Base-by-base conservation (phyloP, 2,113 vertebrate genomes). In the Orthonyx spaldingii region DNA sequence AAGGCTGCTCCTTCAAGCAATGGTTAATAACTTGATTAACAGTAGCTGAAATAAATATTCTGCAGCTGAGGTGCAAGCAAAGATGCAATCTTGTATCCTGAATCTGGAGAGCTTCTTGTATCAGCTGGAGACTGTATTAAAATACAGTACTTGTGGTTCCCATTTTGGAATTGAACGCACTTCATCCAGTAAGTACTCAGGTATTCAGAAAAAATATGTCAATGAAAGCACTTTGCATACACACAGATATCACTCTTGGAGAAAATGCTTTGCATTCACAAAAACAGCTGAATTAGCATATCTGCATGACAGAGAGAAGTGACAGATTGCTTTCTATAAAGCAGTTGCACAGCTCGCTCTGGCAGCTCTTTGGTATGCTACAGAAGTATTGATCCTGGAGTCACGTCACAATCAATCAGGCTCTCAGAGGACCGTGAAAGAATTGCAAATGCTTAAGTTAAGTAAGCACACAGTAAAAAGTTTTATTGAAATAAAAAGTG, bases 391-490 rank as follows among this genome's bases (percentile, higher is more conserved):
- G 93, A 96, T 95, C 84, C 84, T 64, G 76, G 41, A 84, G 69
- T 72, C 84, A 87, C 8, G 3, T 92, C 87, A 81, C 84, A 56
- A 94, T 96, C 90, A 90, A 94, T 94, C 88, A 92, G 65, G 9
- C 26, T 86, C 80, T 74, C 47, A 81, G 55, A 87, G 59, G 47
- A 57, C 72, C 4, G 18, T 37, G 42, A 53, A 92, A 85, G 90
- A 44, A 84, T 91, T 96, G 77, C 81, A 95, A 92, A 95, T 95
- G 90, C 57, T 91, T 37, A 76, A 82, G 42, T 87, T 96, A 95
- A 95, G 76, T 92, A 96, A 96, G 66, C 75, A 71, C 15, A 15
- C 39, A 71, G 30, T 89, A 83, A 91, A 91, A 94, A 60, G n/a
- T 93, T 91, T 92, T 72, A 68, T 26, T 88, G 90, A 84, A 91